Evolutionary conservation across 1,140 invertebrate genomes (phyloP), one percentile per base, ranked within the genome.

Genomic region (Macrocentrus cingulum): DNA sequence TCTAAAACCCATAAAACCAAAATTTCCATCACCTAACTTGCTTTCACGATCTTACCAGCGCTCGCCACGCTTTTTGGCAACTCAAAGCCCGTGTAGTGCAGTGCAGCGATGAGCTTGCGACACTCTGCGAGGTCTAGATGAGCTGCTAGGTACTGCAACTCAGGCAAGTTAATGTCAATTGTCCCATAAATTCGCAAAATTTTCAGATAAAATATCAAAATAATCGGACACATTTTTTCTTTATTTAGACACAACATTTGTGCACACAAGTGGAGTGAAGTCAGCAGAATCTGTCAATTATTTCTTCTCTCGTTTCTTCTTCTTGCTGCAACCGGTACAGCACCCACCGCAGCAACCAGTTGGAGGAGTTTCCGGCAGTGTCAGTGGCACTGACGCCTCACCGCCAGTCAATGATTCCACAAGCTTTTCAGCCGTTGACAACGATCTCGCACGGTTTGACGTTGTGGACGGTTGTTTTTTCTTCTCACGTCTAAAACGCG

Each of bases 51-150:
- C 41, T 59, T 72, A 82, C 81, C 80, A 56, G 81, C 81, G 44
- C 62, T 68, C 22, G 68, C 71, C 44, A 83, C 65, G 58, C 60
- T 68, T 42, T 70, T 67, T 1, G 83, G 83, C 45, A 83, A 64
- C 19, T 84, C 76, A 61, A 81, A 82, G 16, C 72, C 71, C 13
- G 71, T 70, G 62, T 81, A 84, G 70, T 84, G 80, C 18, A 86
- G 75, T 2, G 82, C 79, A 29, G 81, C 82, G 16, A 84, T 71
- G 1, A 87, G 71, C 61, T 69, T 69, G 51, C 79, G 72, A 62
- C 85, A 87, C 66, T 86, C 83, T 56, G 73, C 69, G 16, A 64
- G 61, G 48, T 81, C 76, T 23, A 87, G 67, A 66, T 81, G 82
- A 49, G 77, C 71, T 22, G 84, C 80, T 42, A 87, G 66, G 66